Percentiles rank a stretch among this genome's conserved stretches.
phyloP scores from a whole-genome alignment of 2,888 invertebrate species.

The Heliconius ismenius region DNA sequence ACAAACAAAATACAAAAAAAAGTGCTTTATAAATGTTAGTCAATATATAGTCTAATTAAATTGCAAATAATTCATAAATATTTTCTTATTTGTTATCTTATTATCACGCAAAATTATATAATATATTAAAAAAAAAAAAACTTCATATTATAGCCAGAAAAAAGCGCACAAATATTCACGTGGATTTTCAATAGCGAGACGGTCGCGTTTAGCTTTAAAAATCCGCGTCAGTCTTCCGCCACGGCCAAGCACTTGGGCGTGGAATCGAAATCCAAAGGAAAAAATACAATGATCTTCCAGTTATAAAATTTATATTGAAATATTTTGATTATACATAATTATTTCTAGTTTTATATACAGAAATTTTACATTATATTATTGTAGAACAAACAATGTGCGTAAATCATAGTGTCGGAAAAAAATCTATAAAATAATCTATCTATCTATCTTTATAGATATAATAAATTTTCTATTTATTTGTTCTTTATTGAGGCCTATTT shows the following conservation, averaged over 20 bases:
- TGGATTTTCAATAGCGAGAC: slow-evolving; percentile 3
- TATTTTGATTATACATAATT: slow-evolving; percentile 13
- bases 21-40: background rate
- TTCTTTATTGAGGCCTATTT: background rate
- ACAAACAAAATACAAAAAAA: background rate
- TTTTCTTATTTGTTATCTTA: slow-evolving; percentile 12
- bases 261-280: background rate
- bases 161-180: slow-evolving; percentile 1
- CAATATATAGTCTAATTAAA: slow-evolving; percentile 8
- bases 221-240: background rate
- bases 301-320: background rate
- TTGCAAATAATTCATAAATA: background rate
- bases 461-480: background rate
- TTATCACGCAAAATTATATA: background rate
- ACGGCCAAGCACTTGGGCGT: background rate
- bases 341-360: slow-evolving; percentile 7
- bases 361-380: slow-evolving; percentile 6
- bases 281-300: background rate
- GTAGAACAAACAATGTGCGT: slow-evolving; percentile 6
- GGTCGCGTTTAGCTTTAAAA: background rate
- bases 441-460: background rate
- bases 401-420: slow-evolving; percentile 28
- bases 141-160: background rate
- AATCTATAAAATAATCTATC: too few species aligned
- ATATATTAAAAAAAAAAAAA: background rate